Evolutionary conservation across 2,797 vertebrate species (phyloP).

Genomic region (Protosalanx chinensis): DNA sequence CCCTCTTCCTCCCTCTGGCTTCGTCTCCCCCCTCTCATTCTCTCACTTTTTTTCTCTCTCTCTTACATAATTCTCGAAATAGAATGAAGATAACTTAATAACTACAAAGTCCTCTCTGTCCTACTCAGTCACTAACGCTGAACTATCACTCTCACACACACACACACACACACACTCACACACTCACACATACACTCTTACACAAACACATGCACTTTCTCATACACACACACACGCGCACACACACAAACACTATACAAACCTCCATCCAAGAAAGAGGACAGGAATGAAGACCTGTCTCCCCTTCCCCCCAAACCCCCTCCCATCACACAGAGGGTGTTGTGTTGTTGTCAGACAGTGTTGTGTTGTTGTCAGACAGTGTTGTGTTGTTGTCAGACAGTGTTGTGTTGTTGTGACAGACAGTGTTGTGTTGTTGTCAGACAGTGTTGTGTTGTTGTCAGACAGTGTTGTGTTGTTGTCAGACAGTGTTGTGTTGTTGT

Average conservation of each 20-base stretch:
- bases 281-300: conserved; percentile 24
- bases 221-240: no score
- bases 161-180: conserved; percentile 29
- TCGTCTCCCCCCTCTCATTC: conserved; percentile 8
- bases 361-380: conserved; percentile 2
- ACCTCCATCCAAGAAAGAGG: conserved; percentile 10
- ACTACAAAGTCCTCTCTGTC: conserved; percentile 58
- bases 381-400: no score
- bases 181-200: conserved; percentile 49
- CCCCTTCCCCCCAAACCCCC: conserved; percentile 28
- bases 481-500: neutral
- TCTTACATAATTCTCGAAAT: conserved; percentile 51
- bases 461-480: no score
- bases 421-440: no score
- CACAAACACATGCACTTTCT: conserved; percentile 10
- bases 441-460: neutral
- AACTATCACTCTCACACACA: conserved; percentile 44
- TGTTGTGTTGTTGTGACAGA: neutral
- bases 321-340: conserved; percentile 36
- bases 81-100: conserved; percentile 44
- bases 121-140: conserved; percentile 46
- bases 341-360: conserved; percentile 35
- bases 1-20: conserved; percentile 11
- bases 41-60: conserved; percentile 37
- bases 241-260: no score